Conservation (phyloP, 2,888 invertebrate genomes). For the Rosalia funebris region DNA sequence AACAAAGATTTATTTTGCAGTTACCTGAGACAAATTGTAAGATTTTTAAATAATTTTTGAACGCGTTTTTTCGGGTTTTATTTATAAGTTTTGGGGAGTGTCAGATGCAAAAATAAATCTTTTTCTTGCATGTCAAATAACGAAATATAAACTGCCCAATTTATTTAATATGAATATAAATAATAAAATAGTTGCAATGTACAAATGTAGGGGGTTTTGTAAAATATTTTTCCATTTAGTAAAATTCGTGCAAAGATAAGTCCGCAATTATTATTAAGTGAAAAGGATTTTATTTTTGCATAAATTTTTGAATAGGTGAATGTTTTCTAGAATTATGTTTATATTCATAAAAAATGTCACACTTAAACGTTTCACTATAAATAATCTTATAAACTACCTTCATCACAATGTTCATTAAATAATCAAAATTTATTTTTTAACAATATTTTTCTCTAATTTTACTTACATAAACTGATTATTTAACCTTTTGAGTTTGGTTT, state of each 20-base stretch:
- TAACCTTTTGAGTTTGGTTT: constrained; percentile 44
- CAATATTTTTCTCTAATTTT: constrained; percentile 30
- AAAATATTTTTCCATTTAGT: constrained; percentile 27
- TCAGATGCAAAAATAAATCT: constrained; percentile 43
- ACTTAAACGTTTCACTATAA: constrained; percentile 25
- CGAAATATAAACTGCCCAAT: constrained; percentile 36
- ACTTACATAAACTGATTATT: constrained; percentile 35
- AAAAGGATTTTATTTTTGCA: constrained; percentile 18
- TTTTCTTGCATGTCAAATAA: constrained; percentile 42
- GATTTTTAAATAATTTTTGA: background rate
- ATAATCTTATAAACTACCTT: constrained; percentile 26
- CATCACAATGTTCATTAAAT: constrained; percentile 18
- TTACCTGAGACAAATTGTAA: background rate
- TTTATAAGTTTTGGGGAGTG: too few relatives aligned
- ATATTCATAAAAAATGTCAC: constrained; percentile 33
- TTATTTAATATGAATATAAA: constrained; percentile 44
- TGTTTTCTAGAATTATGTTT: constrained; percentile 36
- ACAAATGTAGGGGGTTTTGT: constrained; percentile 34
- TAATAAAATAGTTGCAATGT: constrained; percentile 37
- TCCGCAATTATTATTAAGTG: background rate
- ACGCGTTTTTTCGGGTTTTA: constrained; percentile 8
- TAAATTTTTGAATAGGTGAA: constrained; percentile 27
- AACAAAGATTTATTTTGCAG: constrained; percentile 46
- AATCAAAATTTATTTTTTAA: constrained; percentile 20
- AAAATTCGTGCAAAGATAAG: constrained; percentile 34